Evolutionary conservation across 2,797 vertebrate species (phyloP).

Genomic region (Thalassophryne amazonica): DNA sequence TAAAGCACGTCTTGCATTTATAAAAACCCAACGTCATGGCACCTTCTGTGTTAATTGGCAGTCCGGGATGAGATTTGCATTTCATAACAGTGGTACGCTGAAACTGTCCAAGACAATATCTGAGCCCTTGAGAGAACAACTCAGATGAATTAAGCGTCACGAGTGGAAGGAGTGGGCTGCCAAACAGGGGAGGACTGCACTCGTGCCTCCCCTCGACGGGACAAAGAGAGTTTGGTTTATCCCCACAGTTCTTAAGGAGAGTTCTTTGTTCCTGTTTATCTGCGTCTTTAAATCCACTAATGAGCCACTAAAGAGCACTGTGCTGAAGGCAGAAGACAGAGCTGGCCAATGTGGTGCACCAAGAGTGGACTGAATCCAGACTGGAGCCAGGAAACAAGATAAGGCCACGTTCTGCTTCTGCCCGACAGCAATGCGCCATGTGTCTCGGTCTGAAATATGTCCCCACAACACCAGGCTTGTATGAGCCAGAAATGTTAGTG

Average conservation of each 20-base stretch:
- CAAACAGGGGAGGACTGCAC: neutral
- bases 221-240: conserved; percentile 5
- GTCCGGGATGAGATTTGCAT: conserved; percentile 7
- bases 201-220: neutral
- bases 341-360: neutral
- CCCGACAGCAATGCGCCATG: no score
- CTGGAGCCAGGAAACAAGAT: neutral
- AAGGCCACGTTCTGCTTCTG: neutral
- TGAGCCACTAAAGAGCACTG: neutral
- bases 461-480: neutral
- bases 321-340: neutral
- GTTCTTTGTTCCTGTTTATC: neutral
- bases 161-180: neutral
- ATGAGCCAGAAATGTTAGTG: conserved; percentile 8
- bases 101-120: neutral
- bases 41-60: conserved; percentile 23
- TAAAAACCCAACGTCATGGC: conserved; percentile 14
- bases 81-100: conserved; percentile 22
- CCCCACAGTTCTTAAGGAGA: neutral
- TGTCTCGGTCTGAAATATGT: neutral
- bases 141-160: neutral
- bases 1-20: neutral
- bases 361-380: neutral
- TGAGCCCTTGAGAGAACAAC: neutral
- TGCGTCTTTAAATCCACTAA: neutral